Evolutionary conservation across 1,140 invertebrate genomes (phyloP), one percentile per base, ranked within the genome.

Genomic region (Hestina assimilis): DNA sequence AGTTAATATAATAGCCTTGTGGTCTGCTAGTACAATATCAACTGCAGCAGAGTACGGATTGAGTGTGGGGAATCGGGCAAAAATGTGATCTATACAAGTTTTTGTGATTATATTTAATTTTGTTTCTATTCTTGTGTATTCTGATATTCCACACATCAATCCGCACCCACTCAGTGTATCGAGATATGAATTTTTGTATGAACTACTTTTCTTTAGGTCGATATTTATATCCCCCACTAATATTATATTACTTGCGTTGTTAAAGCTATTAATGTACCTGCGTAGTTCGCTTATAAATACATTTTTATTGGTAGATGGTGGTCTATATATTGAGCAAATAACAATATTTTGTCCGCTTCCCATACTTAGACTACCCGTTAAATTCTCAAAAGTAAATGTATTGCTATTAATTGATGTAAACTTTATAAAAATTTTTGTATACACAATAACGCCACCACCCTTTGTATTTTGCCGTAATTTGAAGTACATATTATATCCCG

Each of bases 41-140:
- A 75, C 19, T 46, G 47, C 72, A n/a, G 73, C 70, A 7, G 70
- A 48, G 42, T 52, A 73, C 41, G 64, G 63, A 54, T 50, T 1
- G 14, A 66, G 60, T 47, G 63, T 71, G 24, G 63, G 63, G 48
- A 69, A 63, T 11, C 67, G 59, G 1, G 63, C 63, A 60, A 75
- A 75, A 15, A 66, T 59, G 47, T 72, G 67, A 15, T 72, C 65
- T 45, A 72, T 70, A 28, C 69, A 72, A 12, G 67, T 61, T 57
- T 66, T 72, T 24, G 65, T 71, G n/a, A 62, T 46, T 9, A 24
- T 52, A 48, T 72, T 65, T 19, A 43, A 5, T 63, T 38, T 65
- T 35, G 24, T 23, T 62, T 64, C 68, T 11, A 70, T 72, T 59
- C 67, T 50, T n/a, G 67, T 75, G 33, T 52, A 75, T 15, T 69